Evolutionary conservation across 2,113 vertebrate species (phyloP).

Genomic region (Cyprinodon variegatus): DNA sequence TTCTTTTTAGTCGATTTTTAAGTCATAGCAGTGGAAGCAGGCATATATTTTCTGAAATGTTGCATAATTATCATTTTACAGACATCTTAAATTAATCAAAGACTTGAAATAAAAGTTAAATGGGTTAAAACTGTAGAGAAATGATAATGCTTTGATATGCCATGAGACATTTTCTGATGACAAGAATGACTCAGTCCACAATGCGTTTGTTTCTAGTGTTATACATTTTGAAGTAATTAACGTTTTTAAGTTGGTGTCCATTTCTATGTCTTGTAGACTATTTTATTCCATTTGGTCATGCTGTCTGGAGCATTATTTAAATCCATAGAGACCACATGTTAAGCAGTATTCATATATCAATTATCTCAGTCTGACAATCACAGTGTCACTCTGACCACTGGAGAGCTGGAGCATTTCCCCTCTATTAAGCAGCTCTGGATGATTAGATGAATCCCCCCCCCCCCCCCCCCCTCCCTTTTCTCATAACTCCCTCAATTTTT

Average conservation of each 20-base stretch:
- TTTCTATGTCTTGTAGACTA: not conserved
- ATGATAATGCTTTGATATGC: too few relatives aligned
- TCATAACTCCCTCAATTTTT: constrained; percentile 40
- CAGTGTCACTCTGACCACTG: not conserved
- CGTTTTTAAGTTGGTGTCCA: too few relatives aligned
- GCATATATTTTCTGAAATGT: too few relatives aligned
- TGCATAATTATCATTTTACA: too few relatives aligned
- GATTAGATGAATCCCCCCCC: constrained; percentile 21
- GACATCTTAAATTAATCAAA: too few relatives aligned
- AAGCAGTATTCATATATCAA: not conserved
- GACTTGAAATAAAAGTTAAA: too few relatives aligned
- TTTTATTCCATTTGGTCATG: not conserved
- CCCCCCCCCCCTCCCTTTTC: constrained; percentile 5
- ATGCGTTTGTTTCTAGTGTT: not conserved
- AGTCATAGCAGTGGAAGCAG: too few relatives aligned
- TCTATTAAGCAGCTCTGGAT: constrained; percentile 22
- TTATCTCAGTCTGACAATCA: constrained; percentile 18
- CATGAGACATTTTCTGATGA: too few relatives aligned
- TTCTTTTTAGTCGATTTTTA: too few relatives aligned
- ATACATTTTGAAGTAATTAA: not conserved
- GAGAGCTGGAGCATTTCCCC: not conserved
- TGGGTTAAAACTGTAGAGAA: too few relatives aligned
- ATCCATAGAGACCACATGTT: not conserved
- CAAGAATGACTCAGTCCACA: too few relatives aligned
- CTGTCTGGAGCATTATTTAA: not conserved